Percentiles rank a stretch among this genome's conserved stretches.
Evolutionary conservation across 1,140 invertebrate genomes (phyloP).

Genomic region (Papilio aristodemus): DNA sequence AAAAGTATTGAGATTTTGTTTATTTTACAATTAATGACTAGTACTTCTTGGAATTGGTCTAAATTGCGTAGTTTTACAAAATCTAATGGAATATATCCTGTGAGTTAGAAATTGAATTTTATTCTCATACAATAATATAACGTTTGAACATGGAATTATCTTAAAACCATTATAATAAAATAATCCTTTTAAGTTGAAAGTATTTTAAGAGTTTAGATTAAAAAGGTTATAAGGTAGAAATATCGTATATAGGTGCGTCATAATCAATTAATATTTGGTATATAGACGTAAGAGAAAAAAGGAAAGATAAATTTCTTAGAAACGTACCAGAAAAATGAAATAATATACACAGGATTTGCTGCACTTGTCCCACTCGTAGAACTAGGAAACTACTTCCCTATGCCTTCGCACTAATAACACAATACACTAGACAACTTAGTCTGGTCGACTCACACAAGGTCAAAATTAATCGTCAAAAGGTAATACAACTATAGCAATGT

Average conservation of each 20-base stretch:
- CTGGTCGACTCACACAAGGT: slow-evolving; percentile 36
- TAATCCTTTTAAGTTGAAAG: background rate
- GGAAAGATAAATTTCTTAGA: background rate
- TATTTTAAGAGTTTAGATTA: background rate
- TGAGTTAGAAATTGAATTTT: no score
- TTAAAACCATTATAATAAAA: background rate
- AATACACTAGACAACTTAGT: slow-evolving; percentile 22
- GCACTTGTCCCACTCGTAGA: background rate
- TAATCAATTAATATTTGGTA: background rate
- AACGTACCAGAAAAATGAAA: background rate
- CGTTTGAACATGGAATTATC: no score
- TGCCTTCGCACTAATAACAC: slow-evolving; percentile 2
- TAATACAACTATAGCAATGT: slow-evolving; percentile 30
- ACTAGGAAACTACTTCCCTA: background rate
- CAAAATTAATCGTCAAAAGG: slow-evolving; percentile 33
- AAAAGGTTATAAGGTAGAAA: background rate
- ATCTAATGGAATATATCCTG: no score
- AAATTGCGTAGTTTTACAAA: no score
- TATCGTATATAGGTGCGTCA: background rate
- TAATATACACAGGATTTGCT: slow-evolving; percentile 1
- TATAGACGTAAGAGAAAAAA: background rate
- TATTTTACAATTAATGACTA: background rate
- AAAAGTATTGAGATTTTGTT: no score
- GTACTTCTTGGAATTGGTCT: background rate
- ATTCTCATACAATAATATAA: no score